Base-by-base conservation (phyloP, 1,140 invertebrate species). In the Drosophila hydei region DNA sequence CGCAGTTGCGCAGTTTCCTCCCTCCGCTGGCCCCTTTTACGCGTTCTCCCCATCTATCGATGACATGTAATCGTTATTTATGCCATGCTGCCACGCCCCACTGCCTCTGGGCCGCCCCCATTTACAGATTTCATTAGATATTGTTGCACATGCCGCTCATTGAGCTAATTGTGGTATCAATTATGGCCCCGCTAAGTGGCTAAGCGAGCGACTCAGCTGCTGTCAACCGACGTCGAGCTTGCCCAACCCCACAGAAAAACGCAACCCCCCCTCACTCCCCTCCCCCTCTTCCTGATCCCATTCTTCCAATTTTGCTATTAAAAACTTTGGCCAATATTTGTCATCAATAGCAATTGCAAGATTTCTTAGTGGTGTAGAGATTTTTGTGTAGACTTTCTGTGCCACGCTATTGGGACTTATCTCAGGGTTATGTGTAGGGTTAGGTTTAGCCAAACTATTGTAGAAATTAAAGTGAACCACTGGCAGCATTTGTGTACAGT, bases 1-100 rank as follows among this genome's bases (percentile, higher is more conserved):
- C 38, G 8, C 30, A 12, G 7, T 42, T 42, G 38, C 38, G 38
- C 38, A 42, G 38, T 14, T 42, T 14, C 14, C 38, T 42, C 14
- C 5, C n/a, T n/a, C n/a, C n/a, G n/a, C n/a, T n/a, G n/a, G n/a
- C n/a, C n/a, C n/a, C n/a, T n/a, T n/a, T n/a, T n/a, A n/a, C n/a
- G n/a, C n/a, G n/a, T n/a, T n/a, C n/a, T n/a, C n/a, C n/a, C n/a
- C 30, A 33, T 12, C n/a, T 36, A 14, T 43, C 63, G 51, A 72
- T 77, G 77, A 85, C 68, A 83, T 83, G 69, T 84, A 76, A 83
- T 85, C 79, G 60, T 51, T 76, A 78, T 81, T 83, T 81, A 75
- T 81, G 79, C 60, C 72, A 50, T 23, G 25, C 25, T 45, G 79
- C 72, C 79, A 85, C 79, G 79, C 79, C 79, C 80, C 78, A 30